Conservation (phyloP, 2,888 invertebrate species). For the Latheticus oryzae region DNA sequence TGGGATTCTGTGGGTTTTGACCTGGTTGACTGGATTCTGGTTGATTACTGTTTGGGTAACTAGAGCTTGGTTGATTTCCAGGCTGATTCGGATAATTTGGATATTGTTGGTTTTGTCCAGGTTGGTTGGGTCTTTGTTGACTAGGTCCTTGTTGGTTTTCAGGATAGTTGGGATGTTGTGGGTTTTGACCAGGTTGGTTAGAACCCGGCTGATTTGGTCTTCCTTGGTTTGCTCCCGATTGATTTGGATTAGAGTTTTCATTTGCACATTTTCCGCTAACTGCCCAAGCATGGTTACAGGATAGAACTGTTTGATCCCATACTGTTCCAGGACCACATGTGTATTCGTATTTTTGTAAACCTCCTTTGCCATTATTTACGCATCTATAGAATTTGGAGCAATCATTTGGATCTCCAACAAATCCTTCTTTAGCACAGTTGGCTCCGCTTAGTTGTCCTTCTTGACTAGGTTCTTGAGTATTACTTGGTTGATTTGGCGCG, state of each 20-base stretch:
- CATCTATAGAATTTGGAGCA: constrained; percentile 84
- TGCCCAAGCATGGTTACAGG: constrained; percentile 79
- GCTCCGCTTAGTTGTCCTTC: constrained; percentile 41
- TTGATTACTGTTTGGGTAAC: constrained; percentile 26
- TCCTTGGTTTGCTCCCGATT: constrained; percentile 26
- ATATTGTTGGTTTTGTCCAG: constrained; percentile 22
- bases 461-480: constrained; percentile 19
- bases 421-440: constrained; percentile 75
- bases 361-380: constrained; percentile 72
- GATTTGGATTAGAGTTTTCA: constrained; percentile 36
- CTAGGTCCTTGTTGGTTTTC: constrained; percentile 21
- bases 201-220: constrained; percentile 48
- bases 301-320: constrained; percentile 77
- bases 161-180: constrained; percentile 37
- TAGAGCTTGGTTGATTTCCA: constrained; percentile 7
- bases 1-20: constrained; percentile 25
- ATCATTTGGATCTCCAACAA: constrained; percentile 74
- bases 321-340: constrained; percentile 80
- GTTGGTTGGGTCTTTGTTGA: constrained; percentile 13
- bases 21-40: constrained; percentile 22
- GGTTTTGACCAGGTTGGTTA: constrained; percentile 37
- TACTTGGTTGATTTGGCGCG: constrained; percentile 22
- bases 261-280: constrained; percentile 59
- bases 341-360: constrained; percentile 76
- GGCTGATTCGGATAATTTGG: constrained; percentile 25